These are phyloP conservation scores for Carassius gibelio DNA, from an alignment of 2,113 vertebrate species.

Conservation along the genomic window DNA sequence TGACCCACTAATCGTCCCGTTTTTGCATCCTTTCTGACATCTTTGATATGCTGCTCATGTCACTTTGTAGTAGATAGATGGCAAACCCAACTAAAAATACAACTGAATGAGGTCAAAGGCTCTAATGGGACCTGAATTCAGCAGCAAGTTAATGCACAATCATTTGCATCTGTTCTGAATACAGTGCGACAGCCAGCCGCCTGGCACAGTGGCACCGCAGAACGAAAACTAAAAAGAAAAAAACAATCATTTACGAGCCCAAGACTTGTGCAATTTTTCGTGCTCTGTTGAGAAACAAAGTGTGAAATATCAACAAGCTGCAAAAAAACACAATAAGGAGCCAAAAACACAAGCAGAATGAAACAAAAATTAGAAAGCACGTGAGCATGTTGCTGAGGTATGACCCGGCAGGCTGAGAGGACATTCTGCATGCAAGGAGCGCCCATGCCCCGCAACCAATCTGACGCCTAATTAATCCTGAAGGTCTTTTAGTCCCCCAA, in stretches of 20 bases:
- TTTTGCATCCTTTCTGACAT: not conserved
- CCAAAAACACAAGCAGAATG: not conserved
- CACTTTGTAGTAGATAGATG: conserved; percentile 21
- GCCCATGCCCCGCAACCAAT: conserved; percentile 75
- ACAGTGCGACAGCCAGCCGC: not conserved
- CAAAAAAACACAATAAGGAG: conserved; percentile 13
- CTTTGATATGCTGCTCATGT: conserved; percentile 33
- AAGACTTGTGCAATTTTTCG: not conserved
- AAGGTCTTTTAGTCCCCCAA: conserved; percentile 78
- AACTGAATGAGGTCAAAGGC: conserved; percentile 55
- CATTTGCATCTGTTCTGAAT: conserved; percentile 47
- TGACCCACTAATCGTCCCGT: conserved; percentile 56
- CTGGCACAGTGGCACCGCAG: not conserved
- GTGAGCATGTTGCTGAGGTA: conserved; percentile 67
- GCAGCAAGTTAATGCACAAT: conserved; percentile 45
- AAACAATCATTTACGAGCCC: not conserved
- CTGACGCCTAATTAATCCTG: conserved; percentile 82
- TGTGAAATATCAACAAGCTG: not conserved
- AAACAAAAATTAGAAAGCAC: not conserved
- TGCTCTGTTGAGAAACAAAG: not conserved
- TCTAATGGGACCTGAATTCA: conserved; percentile 46
- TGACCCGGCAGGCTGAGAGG: conserved; percentile 52
- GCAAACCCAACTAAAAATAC: conserved; percentile 54
- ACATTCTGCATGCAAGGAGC: conserved; percentile 34
- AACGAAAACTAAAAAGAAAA: not conserved